phyloP scores from a whole-genome alignment of 1,140 invertebrate species.

The Hyles euphorbiae region DNA sequence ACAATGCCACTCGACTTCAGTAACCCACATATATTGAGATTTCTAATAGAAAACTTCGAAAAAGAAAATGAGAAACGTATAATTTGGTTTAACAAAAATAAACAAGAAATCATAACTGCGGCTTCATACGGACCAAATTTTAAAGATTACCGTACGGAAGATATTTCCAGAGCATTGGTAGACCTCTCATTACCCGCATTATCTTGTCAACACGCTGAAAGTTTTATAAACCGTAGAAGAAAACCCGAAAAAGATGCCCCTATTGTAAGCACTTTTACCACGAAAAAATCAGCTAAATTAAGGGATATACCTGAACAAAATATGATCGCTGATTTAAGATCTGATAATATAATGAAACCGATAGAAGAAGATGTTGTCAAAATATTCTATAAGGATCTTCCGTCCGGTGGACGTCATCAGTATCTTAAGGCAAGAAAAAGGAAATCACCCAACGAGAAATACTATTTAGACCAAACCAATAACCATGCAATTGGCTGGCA shows the following conservation, averaged over 20 bases:
- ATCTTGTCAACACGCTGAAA: constrained; percentile 11
- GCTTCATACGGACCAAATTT: constrained; percentile 8
- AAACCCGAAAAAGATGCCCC: constrained; percentile 9
- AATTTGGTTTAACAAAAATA: constrained; percentile 20
- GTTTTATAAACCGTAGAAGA: constrained; percentile 11
- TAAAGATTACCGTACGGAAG: constrained; percentile 14
- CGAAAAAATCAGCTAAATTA: neutral
- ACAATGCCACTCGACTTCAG: constrained; percentile 25
- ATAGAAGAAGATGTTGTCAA: constrained; percentile 14
- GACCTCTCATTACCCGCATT: constrained; percentile 10
- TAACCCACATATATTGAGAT: constrained; percentile 14
- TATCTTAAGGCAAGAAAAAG: constrained; percentile 17
- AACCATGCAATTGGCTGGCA: constrained; percentile 21
- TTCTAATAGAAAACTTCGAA: constrained; percentile 21
- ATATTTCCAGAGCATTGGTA: constrained; percentile 12
- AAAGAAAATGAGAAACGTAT: constrained; percentile 22
- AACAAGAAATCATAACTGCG: constrained; percentile 14
- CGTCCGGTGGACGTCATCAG: constrained; percentile 18
- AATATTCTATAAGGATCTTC: constrained; percentile 10
- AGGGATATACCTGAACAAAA: neutral
- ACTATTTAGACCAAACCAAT: constrained; percentile 22
- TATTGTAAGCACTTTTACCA: neutral
- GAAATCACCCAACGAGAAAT: constrained; percentile 15
- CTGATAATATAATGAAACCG: constrained; percentile 16
- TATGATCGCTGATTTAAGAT: neutral